These are phyloP conservation scores for Xestia sexstrigata DNA, from an alignment of 2,888 invertebrate genomes.

Conservation along the genomic window DNA sequence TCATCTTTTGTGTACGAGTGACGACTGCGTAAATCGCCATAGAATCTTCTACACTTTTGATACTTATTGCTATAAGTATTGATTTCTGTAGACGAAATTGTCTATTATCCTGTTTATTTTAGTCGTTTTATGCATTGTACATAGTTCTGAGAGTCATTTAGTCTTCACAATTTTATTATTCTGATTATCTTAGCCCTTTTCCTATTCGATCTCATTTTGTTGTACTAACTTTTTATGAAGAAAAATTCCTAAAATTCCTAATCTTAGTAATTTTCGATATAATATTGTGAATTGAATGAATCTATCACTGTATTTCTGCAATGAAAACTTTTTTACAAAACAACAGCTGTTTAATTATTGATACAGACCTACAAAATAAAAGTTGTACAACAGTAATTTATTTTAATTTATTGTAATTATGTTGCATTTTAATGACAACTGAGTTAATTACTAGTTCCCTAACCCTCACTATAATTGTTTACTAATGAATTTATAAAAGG, in stretches of 20 bases:
- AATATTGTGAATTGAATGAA: background rate
- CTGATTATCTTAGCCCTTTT: background rate
- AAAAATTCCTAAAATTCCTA: too few relatives aligned
- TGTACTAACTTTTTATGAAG: too few relatives aligned
- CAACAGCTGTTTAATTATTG: background rate
- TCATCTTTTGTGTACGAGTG: conserved; percentile 73
- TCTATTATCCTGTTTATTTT: background rate
- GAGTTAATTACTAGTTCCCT: conserved; percentile 24
- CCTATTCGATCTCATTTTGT: background rate
- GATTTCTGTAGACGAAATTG: conserved; percentile 12
- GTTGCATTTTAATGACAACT: conserved; percentile 11
- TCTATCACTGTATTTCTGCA: too few relatives aligned
- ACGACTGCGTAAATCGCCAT: conserved; percentile 60
- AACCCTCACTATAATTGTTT: background rate
- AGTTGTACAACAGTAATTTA: background rate
- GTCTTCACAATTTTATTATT: too few relatives aligned
- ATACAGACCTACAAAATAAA: background rate
- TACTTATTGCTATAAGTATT: conserved; percentile 23
- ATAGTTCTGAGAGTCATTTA: background rate
- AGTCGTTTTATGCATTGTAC: background rate
- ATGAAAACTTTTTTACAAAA: background rate
- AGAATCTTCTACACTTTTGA: conserved; percentile 69
- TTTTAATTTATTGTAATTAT: conserved; percentile 41
- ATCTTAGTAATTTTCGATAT: conserved; percentile 1
- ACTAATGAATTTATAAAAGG: background rate